These are phyloP conservation scores for Procambarus virginalis DNA, from an alignment of 1,140 invertebrate species.

Conservation along the genomic window DNA sequence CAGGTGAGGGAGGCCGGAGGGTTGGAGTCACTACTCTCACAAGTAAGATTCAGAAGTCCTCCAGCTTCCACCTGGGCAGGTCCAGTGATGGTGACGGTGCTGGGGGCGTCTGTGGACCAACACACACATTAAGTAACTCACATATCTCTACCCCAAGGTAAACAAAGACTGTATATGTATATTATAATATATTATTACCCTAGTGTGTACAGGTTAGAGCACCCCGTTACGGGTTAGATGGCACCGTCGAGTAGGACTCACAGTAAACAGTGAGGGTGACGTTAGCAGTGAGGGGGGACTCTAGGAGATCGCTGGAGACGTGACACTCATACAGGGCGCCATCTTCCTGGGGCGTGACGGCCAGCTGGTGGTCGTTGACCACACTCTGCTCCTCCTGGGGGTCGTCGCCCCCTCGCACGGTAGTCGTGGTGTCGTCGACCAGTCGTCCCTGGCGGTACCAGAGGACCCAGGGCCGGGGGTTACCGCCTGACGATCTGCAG, in stretches of 20 bases:
- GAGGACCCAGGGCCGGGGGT: conserved; percentile 93
- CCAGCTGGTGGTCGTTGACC: conserved; percentile 15
- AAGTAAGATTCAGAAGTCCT: conserved; percentile 36
- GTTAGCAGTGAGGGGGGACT: conserved; percentile 12
- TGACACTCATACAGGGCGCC: conserved; percentile 10
- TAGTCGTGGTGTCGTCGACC: conserved; percentile 77
- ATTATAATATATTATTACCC: too few species aligned
- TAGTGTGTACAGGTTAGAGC: too few species aligned
- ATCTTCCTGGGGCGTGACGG: conserved; percentile 14
- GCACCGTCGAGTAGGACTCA: not conserved
- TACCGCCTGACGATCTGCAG: conserved; percentile 94
- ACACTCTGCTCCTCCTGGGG: not conserved
- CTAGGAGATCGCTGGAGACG: conserved; percentile 19
- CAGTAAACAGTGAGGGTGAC: conserved; percentile 43
- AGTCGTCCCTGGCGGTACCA: conserved; percentile 94
- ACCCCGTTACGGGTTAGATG: not conserved
- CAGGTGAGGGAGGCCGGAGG: conserved; percentile 48
- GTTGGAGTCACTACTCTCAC: conserved; percentile 36
- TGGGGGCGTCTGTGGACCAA: not conserved
- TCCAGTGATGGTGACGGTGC: conserved; percentile 14
- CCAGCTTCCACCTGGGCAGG: conserved; percentile 19
- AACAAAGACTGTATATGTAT: too few species aligned
- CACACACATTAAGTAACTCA: too few species aligned
- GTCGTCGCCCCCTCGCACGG: not conserved
- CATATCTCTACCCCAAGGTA: too few species aligned